These are phyloP conservation scores for Erebia palarica DNA, from an alignment of 2,888 invertebrate species.

Conservation along the genomic window DNA sequence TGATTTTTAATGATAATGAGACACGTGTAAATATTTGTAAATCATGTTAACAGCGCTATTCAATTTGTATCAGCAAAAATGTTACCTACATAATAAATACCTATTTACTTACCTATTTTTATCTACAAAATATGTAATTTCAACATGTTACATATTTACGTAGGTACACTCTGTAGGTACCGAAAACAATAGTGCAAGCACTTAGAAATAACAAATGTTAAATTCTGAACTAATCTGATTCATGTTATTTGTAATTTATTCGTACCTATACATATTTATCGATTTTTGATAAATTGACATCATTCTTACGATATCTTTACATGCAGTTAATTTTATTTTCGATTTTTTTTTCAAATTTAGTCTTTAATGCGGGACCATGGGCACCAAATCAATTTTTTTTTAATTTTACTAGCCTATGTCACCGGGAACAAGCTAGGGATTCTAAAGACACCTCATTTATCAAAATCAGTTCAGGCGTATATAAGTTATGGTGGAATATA, in stretches of 20 bases:
- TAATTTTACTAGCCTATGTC: too few relatives aligned
- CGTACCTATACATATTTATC: too few relatives aligned
- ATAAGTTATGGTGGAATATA: too few relatives aligned
- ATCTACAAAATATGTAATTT: background rate
- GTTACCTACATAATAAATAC: background rate
- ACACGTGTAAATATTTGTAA: background rate
- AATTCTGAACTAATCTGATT: background rate
- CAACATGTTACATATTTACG: background rate
- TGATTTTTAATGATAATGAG: background rate
- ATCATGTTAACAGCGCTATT: slow-evolving; percentile 4
- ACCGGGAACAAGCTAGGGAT: too few relatives aligned
- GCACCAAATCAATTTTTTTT: too few relatives aligned
- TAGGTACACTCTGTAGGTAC: background rate
- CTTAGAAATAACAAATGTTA: background rate
- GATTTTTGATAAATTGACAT: background rate
- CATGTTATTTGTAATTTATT: background rate
- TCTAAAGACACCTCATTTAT: too few relatives aligned
- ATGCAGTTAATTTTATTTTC: too few relatives aligned
- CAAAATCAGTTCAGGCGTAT: too few relatives aligned
- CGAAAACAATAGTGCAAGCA: slow-evolving; percentile 10
- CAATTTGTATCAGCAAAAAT: slow-evolving; percentile 5
- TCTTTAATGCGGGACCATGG: too few relatives aligned
- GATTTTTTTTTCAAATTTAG: too few relatives aligned
- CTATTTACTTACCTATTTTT: background rate
- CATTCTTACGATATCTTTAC: background rate